Conservation (phyloP, 2,113 vertebrate species). For the Pungitius pungitius region DNA sequence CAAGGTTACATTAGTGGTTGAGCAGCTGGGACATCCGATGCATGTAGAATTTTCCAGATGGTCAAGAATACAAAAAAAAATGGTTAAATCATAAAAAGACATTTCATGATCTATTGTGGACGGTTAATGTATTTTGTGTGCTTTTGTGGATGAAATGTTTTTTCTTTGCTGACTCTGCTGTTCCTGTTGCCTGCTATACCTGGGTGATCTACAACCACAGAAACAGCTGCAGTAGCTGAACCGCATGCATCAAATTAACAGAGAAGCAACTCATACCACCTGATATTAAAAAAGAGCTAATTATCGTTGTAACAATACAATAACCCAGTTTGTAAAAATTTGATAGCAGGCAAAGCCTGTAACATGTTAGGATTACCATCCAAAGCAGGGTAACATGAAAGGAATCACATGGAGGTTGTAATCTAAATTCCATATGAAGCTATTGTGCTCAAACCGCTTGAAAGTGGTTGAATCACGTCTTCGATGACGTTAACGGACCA, state of each 20-base stretch:
- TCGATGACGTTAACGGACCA: slow-evolving; percentile 30
- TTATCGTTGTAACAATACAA: not conserved
- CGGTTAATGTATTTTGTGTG: not conserved
- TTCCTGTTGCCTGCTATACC: not conserved
- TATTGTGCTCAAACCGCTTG: not conserved
- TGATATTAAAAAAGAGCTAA: not conserved
- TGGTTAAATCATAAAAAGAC: not conserved
- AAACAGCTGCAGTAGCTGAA: not conserved
- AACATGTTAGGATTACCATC: not conserved
- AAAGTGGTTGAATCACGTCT: slow-evolving; percentile 18
- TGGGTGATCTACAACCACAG: slow-evolving; percentile 14
- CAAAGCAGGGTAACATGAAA: not conserved
- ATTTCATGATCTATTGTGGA: not conserved
- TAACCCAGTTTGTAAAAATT: too few relatives aligned
- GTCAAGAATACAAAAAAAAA: not conserved
- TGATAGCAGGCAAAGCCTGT: not conserved
- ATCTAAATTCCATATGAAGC: slow-evolving; percentile 18
- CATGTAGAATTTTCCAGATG: not conserved
- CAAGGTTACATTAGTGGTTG: not conserved
- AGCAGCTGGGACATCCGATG: not conserved
- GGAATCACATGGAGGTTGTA: not conserved
- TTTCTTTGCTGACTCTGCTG: slow-evolving; percentile 11
- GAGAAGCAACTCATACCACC: not conserved
- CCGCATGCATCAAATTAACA: not conserved
- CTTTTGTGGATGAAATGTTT: slow-evolving; percentile 1